Percentiles rank a stretch among this genome's conserved stretches.
These are phyloP conservation scores for Tretioscincus oriximinensis DNA, from an alignment of 2,113 vertebrate genomes.

Conservation along the genomic window DNA sequence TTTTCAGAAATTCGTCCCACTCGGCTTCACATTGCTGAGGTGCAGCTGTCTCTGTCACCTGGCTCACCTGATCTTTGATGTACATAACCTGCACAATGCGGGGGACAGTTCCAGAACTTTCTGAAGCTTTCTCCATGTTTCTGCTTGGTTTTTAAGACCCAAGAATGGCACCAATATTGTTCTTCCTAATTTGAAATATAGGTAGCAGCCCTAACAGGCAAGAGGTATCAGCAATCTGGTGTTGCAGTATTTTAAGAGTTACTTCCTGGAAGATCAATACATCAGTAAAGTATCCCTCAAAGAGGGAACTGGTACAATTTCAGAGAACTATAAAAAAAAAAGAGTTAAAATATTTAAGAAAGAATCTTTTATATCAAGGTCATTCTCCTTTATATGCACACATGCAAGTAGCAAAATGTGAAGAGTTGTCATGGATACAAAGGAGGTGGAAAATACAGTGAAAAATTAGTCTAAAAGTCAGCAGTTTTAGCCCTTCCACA, in stretches of 20 bases:
- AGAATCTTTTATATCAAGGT: too few relatives aligned
- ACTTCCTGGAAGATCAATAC: too few relatives aligned
- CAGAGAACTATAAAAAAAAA: background rate
- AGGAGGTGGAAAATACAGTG: background rate
- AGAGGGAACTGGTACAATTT: background rate
- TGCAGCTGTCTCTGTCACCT: background rate
- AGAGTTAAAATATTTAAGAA: too few relatives aligned
- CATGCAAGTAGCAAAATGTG: background rate
- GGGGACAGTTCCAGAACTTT: background rate
- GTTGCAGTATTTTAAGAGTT: background rate
- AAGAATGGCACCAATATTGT: too few relatives aligned
- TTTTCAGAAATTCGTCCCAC: slow-evolving; percentile 11
- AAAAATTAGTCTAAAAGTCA: background rate
- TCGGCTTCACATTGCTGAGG: slow-evolving; percentile 15
- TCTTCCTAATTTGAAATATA: background rate
- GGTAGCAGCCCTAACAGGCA: background rate
- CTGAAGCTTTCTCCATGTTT: slow-evolving; percentile 8
- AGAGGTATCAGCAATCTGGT: background rate
- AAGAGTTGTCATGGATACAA: background rate
- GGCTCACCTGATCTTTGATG: background rate
- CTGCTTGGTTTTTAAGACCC: background rate
- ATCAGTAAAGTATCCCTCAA: background rate
- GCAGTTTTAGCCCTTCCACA: background rate
- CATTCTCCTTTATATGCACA: too few relatives aligned
- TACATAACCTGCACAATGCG: slow-evolving; percentile 34